These are phyloP conservation scores for Rattus norvegicus DNA, from an alignment of 2,113 vertebrate genomes.

Conservation along the genomic window DNA sequence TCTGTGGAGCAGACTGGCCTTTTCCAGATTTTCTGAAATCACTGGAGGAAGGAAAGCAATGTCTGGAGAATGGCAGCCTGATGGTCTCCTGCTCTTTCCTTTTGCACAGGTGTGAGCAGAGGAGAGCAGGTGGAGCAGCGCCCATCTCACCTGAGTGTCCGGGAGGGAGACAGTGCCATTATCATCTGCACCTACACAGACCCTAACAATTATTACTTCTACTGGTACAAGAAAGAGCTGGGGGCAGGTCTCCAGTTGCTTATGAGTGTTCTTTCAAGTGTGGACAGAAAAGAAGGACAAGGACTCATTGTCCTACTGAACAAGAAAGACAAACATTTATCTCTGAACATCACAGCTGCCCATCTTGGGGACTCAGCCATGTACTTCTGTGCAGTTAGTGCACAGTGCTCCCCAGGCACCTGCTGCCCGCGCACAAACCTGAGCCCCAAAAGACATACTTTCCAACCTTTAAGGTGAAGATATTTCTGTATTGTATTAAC, in stretches of 20 bases:
- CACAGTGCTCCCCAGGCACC: constrained; percentile 12
- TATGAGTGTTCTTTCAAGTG: not conserved
- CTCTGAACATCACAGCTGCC: not conserved
- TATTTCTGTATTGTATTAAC: not conserved
- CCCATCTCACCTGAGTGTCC: not conserved
- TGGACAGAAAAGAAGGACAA: accelerated
- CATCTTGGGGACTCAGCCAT: constrained; percentile 40
- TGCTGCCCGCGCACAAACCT: not conserved
- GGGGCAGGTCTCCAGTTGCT: not conserved
- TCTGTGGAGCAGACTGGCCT: not conserved
- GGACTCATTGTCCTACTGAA: not conserved
- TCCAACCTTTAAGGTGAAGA: not conserved
- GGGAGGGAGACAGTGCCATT: not conserved
- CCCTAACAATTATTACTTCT: accelerated
- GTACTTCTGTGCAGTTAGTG: constrained; percentile 8
- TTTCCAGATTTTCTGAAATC: not conserved
- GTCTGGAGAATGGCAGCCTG: not conserved
- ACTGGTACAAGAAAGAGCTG: constrained; percentile 67
- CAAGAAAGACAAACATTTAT: not conserved
- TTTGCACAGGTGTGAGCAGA: not conserved
- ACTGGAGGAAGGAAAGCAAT: not conserved
- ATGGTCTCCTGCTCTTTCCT: not conserved
- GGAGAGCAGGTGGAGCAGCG: not conserved
- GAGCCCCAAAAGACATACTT: not conserved
- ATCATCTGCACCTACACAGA: constrained; percentile 29